A percentile compares a stretch with the other conserved stretches of the same genome.
Evolutionary conservation across 2,113 vertebrate genomes (phyloP).

Genomic region (Tychaedon coryphoeus): DNA sequence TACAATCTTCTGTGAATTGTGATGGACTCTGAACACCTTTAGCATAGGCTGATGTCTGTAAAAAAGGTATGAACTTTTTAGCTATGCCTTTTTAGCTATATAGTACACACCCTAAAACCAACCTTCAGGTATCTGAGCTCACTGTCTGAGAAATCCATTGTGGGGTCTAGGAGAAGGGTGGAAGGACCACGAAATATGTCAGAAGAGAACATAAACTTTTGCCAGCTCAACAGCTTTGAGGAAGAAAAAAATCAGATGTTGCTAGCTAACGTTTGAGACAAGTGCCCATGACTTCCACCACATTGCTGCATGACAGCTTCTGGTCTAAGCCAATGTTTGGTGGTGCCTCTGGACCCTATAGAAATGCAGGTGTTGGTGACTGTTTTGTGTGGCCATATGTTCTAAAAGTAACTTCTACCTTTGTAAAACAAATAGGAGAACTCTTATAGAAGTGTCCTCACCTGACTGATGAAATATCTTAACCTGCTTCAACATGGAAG

Average conservation of each 20-base stretch:
- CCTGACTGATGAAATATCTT: neutral
- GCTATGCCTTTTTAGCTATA: neutral
- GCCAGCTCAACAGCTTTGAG: neutral
- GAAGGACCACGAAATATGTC: neutral
- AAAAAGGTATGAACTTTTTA: neutral
- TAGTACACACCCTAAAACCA: neutral
- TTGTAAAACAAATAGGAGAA: neutral
- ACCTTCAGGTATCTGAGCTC: neutral
- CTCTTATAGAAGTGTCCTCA: neutral
- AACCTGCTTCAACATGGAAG: neutral
- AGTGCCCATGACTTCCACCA: neutral
- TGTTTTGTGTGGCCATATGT: neutral
- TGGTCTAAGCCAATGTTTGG: neutral
- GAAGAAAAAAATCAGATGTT: neutral
- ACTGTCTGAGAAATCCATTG: neutral
- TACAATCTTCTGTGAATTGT: neutral
- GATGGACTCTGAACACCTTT: neutral
- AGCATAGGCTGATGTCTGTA: neutral
- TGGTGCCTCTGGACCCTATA: neutral
- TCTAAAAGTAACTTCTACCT: neutral
- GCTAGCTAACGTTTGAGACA: neutral
- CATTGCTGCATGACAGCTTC: neutral
- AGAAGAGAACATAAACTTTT: neutral
- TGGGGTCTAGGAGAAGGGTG: neutral
- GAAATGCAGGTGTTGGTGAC: neutral